These are phyloP conservation scores for Lacerta viridis DNA, from an alignment of 2,797 vertebrate species.

Conservation along the genomic window DNA sequence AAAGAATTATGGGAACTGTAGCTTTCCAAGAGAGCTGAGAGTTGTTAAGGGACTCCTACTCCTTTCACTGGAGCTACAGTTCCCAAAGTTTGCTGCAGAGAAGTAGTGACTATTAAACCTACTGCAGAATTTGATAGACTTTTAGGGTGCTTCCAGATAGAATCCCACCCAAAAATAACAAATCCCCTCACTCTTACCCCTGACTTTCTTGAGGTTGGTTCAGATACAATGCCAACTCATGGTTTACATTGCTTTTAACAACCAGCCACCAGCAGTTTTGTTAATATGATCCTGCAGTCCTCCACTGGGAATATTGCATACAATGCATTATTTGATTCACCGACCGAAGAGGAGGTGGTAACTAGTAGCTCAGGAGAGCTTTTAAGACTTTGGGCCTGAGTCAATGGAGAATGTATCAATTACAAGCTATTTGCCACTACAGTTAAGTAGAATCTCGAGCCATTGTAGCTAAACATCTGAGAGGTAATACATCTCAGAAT, in stretches of 20 bases:
- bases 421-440: neutral
- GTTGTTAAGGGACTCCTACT: no score
- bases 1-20: no score
- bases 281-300: neutral
- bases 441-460: neutral
- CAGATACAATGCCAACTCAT: neutral
- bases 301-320: neutral
- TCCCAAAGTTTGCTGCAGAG: no score
- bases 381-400: neutral
- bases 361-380: neutral
- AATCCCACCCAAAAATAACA: no score
- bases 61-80: no score
- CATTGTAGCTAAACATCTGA: neutral
- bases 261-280: neutral
- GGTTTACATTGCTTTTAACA: neutral
- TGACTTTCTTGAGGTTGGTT: neutral
- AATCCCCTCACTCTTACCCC: neutral
- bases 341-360: neutral
- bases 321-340: neutral
- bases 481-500: neutral
- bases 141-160: no score
- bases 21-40: no score
- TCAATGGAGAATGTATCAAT: neutral
- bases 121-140: no score
- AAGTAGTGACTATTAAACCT: no score